Conservation (phyloP, 2,113 vertebrate genomes). For the Myotis brandtii region DNA sequence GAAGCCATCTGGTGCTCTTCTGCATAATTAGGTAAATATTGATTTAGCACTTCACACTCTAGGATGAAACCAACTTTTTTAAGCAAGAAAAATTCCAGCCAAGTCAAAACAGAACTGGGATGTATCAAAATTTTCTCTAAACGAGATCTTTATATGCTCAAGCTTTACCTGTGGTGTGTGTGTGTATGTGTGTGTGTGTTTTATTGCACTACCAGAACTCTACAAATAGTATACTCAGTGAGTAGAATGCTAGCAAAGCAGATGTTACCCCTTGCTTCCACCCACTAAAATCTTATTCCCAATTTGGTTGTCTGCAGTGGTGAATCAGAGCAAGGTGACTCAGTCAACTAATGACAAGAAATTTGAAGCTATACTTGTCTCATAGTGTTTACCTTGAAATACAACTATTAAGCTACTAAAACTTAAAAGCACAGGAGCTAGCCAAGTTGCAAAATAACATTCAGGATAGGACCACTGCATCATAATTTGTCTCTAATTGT, state of each 20-base stretch:
- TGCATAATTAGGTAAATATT: conserved; percentile 86
- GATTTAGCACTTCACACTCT: conserved; percentile 82
- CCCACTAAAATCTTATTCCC: conserved; percentile 35
- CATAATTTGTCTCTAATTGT: conserved; percentile 53
- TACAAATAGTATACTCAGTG: conserved; percentile 33
- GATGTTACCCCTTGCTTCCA: conserved; percentile 55
- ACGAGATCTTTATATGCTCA: conserved; percentile 45
- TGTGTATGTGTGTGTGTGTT: background rate
- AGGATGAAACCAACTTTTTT: conserved; percentile 75
- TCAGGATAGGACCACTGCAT: conserved; percentile 62
- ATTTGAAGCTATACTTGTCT: conserved; percentile 49
- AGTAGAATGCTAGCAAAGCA: conserved; percentile 61
- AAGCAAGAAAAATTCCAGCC: conserved; percentile 73
- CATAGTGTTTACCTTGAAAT: conserved; percentile 61
- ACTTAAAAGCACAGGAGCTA: conserved; percentile 68
- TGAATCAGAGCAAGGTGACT: conserved; percentile 73
- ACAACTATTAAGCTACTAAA: conserved; percentile 64
- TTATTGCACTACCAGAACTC: conserved; percentile 53
- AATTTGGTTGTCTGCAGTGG: conserved; percentile 27
- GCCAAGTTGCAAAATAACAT: conserved; percentile 61
- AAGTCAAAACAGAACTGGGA: conserved; percentile 76
- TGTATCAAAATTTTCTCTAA: conserved; percentile 63
- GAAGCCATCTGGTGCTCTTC: conserved; percentile 84
- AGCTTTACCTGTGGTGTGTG: background rate
- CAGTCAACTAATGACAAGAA: conserved; percentile 56